Conservation (phyloP, 2,888 invertebrate species). For the Phymatocera aterrima region DNA sequence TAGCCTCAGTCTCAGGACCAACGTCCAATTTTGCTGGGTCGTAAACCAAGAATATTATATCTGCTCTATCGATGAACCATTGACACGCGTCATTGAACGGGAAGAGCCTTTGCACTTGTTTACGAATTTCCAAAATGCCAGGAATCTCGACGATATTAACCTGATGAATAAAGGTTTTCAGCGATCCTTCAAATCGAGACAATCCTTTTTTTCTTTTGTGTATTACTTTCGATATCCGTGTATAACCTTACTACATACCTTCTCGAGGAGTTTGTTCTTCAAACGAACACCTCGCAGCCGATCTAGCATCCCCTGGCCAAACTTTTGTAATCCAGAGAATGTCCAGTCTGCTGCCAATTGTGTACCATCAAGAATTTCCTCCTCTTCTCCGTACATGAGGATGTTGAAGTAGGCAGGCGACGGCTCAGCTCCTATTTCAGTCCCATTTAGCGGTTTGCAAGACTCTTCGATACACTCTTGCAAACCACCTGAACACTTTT, state of each 20-base stretch:
- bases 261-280: conserved; percentile 90
- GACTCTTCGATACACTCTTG: conserved; percentile 58
- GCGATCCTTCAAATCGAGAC: not conserved
- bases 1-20: conserved; percentile 95
- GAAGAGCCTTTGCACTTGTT: conserved; percentile 94
- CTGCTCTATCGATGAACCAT: conserved; percentile 98
- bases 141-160: conserved; percentile 97
- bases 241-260: conserved; percentile 82
- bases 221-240: too few relatives aligned
- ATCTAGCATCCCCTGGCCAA: conserved; percentile 95
- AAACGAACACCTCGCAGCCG: conserved; percentile 88
- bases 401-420: conserved; percentile 96
- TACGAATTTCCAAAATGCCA: conserved; percentile 94
- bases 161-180: conserved; percentile 74
- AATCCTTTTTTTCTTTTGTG: too few relatives aligned
- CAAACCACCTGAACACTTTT: conserved; percentile 63
- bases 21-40: conserved; percentile 97
- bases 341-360: conserved; percentile 97
- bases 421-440: conserved; percentile 89
- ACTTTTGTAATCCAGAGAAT: conserved; percentile 95
- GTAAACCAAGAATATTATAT: conserved; percentile 95
- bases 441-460: conserved; percentile 60
- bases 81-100: conserved; percentile 97
- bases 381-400: conserved; percentile 90
- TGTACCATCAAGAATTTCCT: conserved; percentile 92